Evolutionary conservation across 2,888 invertebrate species (phyloP).

Genomic region (Hyposoter dolosus): DNA sequence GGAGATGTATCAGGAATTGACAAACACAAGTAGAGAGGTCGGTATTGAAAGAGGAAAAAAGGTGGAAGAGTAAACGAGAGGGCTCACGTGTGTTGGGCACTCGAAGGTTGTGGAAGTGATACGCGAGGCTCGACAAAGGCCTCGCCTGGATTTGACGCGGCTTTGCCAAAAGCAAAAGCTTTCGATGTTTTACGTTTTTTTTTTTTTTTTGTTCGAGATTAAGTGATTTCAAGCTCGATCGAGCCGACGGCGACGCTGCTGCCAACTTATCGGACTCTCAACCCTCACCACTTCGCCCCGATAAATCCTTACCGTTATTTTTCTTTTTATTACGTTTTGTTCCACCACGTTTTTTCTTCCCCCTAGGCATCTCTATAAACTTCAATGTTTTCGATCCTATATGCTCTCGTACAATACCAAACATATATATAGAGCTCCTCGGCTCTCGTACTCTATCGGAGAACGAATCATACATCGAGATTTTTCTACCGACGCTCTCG

Average conservation of each 20-base stretch:
- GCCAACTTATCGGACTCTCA: conserved; percentile 62
- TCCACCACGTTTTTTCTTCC: conserved; percentile 11
- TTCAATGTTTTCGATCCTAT: conserved; percentile 20
- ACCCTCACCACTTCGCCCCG: conserved; percentile 32
- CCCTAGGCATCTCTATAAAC: conserved; percentile 20
- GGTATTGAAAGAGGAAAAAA: conserved; percentile 8
- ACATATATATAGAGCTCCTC: not conserved
- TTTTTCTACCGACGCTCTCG: conserved; percentile 23
- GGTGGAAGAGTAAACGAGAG: conserved; percentile 43
- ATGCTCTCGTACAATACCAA: not conserved
- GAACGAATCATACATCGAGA: conserved; percentile 23
- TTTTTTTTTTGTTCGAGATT: conserved; percentile 68
- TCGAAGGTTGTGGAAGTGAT: conserved; percentile 52
- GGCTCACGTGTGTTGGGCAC: conserved; percentile 39
- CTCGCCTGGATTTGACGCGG: conserved; percentile 63
- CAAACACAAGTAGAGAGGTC: conserved; percentile 1
- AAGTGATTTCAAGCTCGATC: conserved; percentile 74
- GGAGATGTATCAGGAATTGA: conserved; percentile 40
- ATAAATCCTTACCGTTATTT: conserved; percentile 32
- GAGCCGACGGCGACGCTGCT: conserved; percentile 63
- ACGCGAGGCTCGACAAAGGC: conserved; percentile 51
- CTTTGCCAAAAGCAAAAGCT: conserved; percentile 60
- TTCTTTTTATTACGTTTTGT: conserved; percentile 15
- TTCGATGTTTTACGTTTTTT: conserved; percentile 68
- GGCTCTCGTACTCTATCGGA: conserved; percentile 18